A percentile compares a stretch with the other conserved stretches of the same genome.
Conservation (phyloP, 2,888 invertebrate species). For the Cephus sareptanus region DNA sequence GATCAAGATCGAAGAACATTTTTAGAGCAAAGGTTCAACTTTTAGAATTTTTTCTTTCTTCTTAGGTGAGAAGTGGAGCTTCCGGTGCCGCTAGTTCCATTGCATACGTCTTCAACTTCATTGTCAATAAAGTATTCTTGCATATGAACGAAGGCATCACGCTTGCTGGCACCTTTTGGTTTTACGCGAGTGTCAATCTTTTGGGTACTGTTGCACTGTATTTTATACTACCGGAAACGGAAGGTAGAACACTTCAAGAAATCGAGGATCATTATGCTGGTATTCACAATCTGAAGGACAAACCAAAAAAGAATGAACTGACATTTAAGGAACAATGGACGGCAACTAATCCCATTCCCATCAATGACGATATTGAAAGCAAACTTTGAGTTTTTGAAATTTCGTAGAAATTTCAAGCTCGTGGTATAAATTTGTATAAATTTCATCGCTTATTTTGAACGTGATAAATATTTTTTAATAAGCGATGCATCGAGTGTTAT, state of each 20-base stretch:
- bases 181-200: conserved; percentile 75
- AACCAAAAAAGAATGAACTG: conserved; percentile 46
- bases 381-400: conserved; percentile 40
- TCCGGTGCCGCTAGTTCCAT: conserved; percentile 79
- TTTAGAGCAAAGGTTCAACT: not conserved
- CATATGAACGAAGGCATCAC: conserved; percentile 73
- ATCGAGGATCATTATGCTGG: conserved; percentile 79
- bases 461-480: not conserved
- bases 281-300: conserved; percentile 63
- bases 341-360: conserved; percentile 53
- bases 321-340: conserved; percentile 59
- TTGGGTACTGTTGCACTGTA: conserved; percentile 75
- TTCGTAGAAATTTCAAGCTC: not conserved
- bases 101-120: conserved; percentile 81
- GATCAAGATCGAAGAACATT: not conserved
- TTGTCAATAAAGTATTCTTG: conserved; percentile 80
- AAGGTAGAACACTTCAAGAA: conserved; percentile 79
- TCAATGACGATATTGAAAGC: conserved; percentile 54
- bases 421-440: not conserved
- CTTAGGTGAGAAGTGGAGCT: conserved; percentile 75
- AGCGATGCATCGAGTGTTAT: too few species aligned
- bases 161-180: conserved; percentile 78
- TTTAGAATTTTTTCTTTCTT: not conserved
- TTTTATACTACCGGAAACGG: conserved; percentile 83
- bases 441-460: not conserved